Percentiles rank a stretch among this genome's conserved stretches.
phyloP scores from a whole-genome alignment of 2,113 vertebrate genomes.

The Scartelaos histophorus region DNA sequence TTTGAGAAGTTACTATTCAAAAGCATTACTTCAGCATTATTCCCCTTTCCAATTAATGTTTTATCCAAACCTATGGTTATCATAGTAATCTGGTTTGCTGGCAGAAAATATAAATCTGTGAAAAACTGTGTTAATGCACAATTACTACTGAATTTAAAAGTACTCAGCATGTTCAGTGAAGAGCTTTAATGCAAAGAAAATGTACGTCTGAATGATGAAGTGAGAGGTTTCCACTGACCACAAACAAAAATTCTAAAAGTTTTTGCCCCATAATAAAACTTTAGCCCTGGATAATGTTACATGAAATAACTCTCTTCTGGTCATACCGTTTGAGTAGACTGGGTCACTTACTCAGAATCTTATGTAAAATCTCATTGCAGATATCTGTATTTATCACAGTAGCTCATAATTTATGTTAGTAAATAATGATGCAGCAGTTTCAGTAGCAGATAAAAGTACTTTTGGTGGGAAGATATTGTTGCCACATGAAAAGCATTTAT shows the following conservation, averaged over 20 bases:
- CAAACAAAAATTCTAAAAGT: no score
- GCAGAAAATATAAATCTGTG: neutral
- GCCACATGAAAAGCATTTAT: conserved; percentile 59
- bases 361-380: neutral
- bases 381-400: neutral
- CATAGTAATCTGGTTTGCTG: neutral
- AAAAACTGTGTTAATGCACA: neutral
- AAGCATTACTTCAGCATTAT: neutral
- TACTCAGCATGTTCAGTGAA: neutral
- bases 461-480: conserved; percentile 48
- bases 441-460: conserved; percentile 26
- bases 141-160: no score
- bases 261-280: no score
- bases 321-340: neutral
- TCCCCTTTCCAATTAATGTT: neutral
- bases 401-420: conserved; percentile 27
- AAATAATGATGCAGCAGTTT: conserved; percentile 61
- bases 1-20: neutral
- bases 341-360: neutral
- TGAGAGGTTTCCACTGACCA: conserved; percentile 41
- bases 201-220: conserved; percentile 15
- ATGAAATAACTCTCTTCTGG: no score
- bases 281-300: no score
- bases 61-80: neutral
- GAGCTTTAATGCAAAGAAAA: neutral